Evolutionary conservation across 2,888 invertebrate genomes (phyloP), one percentile per base, ranked within the genome.

Genomic region (Allolobophora icterica): DNA sequence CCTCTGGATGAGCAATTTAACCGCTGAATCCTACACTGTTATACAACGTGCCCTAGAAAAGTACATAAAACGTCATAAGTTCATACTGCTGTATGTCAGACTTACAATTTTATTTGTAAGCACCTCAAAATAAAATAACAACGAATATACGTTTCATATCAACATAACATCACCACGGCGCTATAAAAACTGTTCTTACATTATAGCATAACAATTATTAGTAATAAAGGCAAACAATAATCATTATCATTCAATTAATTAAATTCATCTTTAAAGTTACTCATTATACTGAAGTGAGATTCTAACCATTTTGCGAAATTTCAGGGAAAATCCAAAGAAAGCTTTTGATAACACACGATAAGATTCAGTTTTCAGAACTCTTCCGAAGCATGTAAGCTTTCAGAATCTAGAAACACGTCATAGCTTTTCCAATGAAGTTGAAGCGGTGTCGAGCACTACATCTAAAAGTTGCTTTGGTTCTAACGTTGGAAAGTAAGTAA

Each of bases 231-330:
- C 71, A 71, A 30, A n/a, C 71, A 71, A n/a, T 71, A 71, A 71
- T 71, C 30, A 71, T n/a, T n/a, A 71, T 30, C 71, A 17, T n/a
- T 71, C 30, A 71, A 71, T 71, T n/a, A 71, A 71, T n/a, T 71
- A 30, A 71, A n/a, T 71, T 71, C 71, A 30, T 13, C 71, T n/a
- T 71, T 71, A n/a, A 71, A 71, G n/a, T 71, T 71, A 71, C n/a
- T 71, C 71, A n/a, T 11, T n/a, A 71, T 4, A 71, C 8, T 71
- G 13, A 71, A 71, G 8, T 71, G 71, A 71, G 71, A 71, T 71
- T 71, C 71, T 71, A 71, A 71, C 71, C 71, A 71, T 71, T 71
- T 71, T 71, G 30, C 71, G 71, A 71, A 71, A 71, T 71, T 71
- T 71, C n/a, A 71, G 71, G 71, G 71, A 71, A 71, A 71, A 71